Evolutionary conservation across 2,797 vertebrate species (phyloP).

Genomic region (Scolopax bukidnonensis): DNA sequence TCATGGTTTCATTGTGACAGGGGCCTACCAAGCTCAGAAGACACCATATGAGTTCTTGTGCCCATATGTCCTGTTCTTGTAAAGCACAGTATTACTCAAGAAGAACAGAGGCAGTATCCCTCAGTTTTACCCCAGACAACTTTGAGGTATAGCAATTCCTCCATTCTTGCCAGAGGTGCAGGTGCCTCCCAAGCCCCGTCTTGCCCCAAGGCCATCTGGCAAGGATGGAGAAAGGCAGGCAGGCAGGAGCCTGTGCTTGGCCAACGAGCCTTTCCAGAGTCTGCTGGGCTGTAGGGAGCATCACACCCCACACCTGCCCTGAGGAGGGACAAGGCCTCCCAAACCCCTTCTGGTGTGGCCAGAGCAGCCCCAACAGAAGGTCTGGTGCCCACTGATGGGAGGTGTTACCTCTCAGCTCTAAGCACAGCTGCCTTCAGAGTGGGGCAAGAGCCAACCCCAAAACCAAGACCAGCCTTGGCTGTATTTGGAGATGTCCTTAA

Average conservation of each 20-base stretch:
- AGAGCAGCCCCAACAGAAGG: not conserved
- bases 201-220: not conserved
- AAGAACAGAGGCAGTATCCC: too few species aligned
- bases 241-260: not conserved
- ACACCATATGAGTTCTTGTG: not conserved
- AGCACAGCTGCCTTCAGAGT: slow-evolving; percentile 12
- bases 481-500: slow-evolving; percentile 18
- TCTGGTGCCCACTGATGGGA: not conserved
- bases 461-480: not conserved
- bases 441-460: not conserved
- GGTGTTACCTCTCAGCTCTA: not conserved
- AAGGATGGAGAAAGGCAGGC: not conserved
- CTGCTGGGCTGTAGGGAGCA: accelerated
- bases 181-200: not conserved
- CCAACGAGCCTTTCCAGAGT: not conserved
- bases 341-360: not conserved
- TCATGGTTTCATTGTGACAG: accelerated
- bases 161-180: not conserved
- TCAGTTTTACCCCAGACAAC: too few species aligned
- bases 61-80: not conserved
- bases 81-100: not conserved
- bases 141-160: not conserved
- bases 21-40: not conserved
- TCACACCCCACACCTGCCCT: accelerated
- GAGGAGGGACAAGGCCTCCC: not conserved